Conservation (phyloP, 1,140 invertebrate genomes). For the Ctenoplectra terminalis region DNA sequence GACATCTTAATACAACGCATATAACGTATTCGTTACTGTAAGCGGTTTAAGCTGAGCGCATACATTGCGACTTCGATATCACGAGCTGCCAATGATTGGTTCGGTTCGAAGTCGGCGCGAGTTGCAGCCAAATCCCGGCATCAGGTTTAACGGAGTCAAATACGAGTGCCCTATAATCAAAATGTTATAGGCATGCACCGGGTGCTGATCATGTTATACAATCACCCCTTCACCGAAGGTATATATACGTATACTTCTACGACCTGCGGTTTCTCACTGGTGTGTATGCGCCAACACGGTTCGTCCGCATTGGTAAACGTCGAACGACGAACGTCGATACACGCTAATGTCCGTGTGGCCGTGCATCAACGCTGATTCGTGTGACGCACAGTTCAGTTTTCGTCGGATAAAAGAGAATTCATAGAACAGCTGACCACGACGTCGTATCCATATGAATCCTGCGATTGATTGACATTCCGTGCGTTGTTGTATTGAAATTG, state of each 20-base stretch:
- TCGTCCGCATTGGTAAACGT: neutral
- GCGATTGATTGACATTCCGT: constrained; percentile 53
- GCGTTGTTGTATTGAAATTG: constrained; percentile 47
- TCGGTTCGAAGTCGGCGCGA: constrained; percentile 58
- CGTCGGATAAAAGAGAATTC: constrained; percentile 59
- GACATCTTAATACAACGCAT: constrained; percentile 52
- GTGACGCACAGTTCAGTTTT: constrained; percentile 42
- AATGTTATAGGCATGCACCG: constrained; percentile 61
- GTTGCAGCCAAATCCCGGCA: constrained; percentile 52
- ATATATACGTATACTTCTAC: constrained; percentile 50
- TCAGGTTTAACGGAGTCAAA: constrained; percentile 65
- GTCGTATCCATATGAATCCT: constrained; percentile 45
- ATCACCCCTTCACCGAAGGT: constrained; percentile 45
- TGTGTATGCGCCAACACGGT: neutral
- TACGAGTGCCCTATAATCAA: constrained; percentile 65
- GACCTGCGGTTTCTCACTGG: constrained; percentile 31
- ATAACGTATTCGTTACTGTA: constrained; percentile 59
- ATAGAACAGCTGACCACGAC: constrained; percentile 49
- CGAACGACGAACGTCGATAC: constrained; percentile 33
- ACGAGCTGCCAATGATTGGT: constrained; percentile 53
- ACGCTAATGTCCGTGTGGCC: constrained; percentile 42
- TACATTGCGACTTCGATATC: constrained; percentile 55
- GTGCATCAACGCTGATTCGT: constrained; percentile 50
- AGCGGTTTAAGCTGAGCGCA: constrained; percentile 28
- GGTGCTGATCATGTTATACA: constrained; percentile 63